Conservation (phyloP, 2,888 invertebrate genomes). For the Ceriagrion tenellum region DNA sequence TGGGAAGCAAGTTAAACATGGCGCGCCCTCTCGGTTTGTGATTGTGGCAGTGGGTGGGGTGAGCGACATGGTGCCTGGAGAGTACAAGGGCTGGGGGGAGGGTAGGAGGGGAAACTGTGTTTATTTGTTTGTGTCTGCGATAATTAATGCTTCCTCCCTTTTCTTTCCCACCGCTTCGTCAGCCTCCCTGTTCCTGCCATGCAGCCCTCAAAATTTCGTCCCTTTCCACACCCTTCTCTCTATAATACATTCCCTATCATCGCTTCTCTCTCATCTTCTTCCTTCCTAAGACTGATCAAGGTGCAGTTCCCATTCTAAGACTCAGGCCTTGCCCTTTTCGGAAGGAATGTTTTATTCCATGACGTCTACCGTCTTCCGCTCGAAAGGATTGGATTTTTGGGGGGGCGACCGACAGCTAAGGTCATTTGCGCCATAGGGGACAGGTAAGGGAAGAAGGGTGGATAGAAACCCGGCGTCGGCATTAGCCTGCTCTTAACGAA, state of each 20-base stretch:
- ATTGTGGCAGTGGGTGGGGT: not conserved
- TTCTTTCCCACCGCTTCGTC: not conserved
- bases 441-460: no score
- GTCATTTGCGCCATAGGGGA: no score
- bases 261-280: not conserved
- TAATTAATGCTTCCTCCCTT: slow-evolving; percentile 1
- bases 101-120: not conserved
- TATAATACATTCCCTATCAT: not conserved
- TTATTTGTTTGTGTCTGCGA: slow-evolving; percentile 30
- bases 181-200: no score
- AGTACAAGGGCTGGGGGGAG: not conserved
- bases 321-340: no score
- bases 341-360: no score
- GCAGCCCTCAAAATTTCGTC: not conserved
- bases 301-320: no score
- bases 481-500: no score
- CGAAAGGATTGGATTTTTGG: no score
- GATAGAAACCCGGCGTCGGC: no score
- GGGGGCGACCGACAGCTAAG: no score
- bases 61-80: not conserved
- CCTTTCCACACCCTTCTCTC: no score
- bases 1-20: slow-evolving; percentile 60
- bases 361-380: no score
- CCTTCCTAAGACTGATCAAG: not conserved
- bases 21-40: not conserved